phyloP scores from a whole-genome alignment of 2,113 vertebrate species.

The human region GRCh38 chr3:104372001-104372500 shows the following conservation, averaged over 20 bases:
- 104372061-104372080: not conserved
- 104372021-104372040: not conserved
- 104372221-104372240: not conserved
- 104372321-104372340: not conserved
- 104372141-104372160: not conserved
- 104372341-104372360: not conserved
- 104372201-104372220: not conserved
- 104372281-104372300: not conserved
- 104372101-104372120: not conserved
- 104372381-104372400: not conserved
- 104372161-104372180: not conserved
- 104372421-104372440: not conserved
- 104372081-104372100: not conserved
- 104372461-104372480: not conserved
- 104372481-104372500: not conserved
- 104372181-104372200: not conserved
- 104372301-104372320: not conserved
- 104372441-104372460: not conserved
- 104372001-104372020: not conserved
- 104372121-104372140: not conserved
- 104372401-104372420: not conserved
- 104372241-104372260: not conserved
- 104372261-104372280: not conserved
- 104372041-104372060: not conserved
- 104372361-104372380: not conserved